Percentiles rank a stretch among this genome's conserved stretches.
Conservation (phyloP, 2,888 invertebrate genomes). For the Meganola albula region DNA sequence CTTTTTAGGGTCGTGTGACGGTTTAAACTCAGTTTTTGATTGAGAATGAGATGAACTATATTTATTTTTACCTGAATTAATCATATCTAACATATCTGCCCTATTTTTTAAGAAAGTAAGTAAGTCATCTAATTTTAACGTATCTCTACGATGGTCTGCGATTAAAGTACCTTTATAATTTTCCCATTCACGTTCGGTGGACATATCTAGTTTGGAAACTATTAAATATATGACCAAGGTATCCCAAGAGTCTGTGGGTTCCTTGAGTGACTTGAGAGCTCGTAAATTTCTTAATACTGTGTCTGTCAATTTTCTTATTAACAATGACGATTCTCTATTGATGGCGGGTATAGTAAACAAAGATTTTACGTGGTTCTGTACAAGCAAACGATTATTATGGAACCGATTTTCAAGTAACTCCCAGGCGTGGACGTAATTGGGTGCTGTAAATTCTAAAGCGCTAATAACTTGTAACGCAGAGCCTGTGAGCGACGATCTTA, state of each 20-base stretch:
- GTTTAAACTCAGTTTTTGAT: neutral
- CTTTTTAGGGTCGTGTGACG: neutral
- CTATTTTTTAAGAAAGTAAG: constrained; percentile 3
- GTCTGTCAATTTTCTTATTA: constrained; percentile 9
- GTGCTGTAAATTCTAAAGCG: too few species aligned
- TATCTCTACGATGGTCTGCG: neutral
- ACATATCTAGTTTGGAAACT: constrained; percentile 9
- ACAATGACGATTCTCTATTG: constrained; percentile 1
- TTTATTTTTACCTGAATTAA: constrained; percentile 2
- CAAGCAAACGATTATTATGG: constrained; percentile 2
- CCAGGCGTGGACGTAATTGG: too few species aligned
- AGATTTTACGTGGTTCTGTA: constrained; percentile 5
- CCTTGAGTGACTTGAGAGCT: constrained; percentile 8
- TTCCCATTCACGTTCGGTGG: constrained; percentile 14
- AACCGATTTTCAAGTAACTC: neutral
- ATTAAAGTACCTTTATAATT: constrained; percentile 4
- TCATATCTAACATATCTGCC: constrained; percentile 6
- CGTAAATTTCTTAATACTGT: constrained; percentile 9
- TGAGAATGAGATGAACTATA: neutral
- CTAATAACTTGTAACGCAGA: too few species aligned
- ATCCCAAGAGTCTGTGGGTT: constrained; percentile 15
- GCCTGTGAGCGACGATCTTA: too few species aligned
- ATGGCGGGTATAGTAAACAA: neutral
- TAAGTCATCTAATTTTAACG: constrained; percentile 5
- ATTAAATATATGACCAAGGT: constrained; percentile 9